Percentiles rank a stretch among this genome's conserved stretches.
phyloP scores from a whole-genome alignment of 2,113 vertebrate species.

The Corythaeola cristata region DNA sequence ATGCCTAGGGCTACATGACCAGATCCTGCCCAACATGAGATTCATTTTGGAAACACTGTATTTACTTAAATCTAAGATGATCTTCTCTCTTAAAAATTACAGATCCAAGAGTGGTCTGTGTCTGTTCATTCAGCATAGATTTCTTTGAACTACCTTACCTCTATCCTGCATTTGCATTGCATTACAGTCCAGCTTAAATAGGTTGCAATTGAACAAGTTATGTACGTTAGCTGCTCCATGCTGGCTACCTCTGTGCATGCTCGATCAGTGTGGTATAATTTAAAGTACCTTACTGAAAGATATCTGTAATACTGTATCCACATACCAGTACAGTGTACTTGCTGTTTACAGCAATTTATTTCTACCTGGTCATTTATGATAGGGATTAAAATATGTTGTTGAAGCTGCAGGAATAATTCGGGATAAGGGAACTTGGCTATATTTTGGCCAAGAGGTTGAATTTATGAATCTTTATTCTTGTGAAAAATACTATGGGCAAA shows the following conservation, averaged over 20 bases:
- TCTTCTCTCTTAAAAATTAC: not conserved
- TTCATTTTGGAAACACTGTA: not conserved
- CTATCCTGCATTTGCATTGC: not conserved
- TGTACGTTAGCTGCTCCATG: not conserved
- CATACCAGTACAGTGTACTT: rapidly evolving
- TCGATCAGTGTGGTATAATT: not conserved
- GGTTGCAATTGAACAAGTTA: not conserved
- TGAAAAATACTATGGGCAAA: not conserved
- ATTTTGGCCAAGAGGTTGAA: not conserved
- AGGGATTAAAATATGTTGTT: not conserved
- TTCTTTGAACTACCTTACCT: not conserved
- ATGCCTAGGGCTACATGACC: not conserved
- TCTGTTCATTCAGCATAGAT: not conserved
- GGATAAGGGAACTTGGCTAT: not conserved
- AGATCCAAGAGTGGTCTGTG: not conserved
- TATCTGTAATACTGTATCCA: not conserved
- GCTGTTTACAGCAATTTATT: not conserved
- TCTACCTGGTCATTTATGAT: not conserved
- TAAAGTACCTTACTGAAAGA: not conserved
- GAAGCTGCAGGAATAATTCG: not conserved
- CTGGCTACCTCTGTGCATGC: not conserved
- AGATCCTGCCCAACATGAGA: not conserved
- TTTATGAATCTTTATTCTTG: not conserved
- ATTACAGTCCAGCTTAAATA: not conserved
- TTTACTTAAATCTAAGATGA: not conserved